Evolutionary conservation across 1,140 invertebrate species (phyloP).

Genomic region (Drosophila nannoptera): DNA sequence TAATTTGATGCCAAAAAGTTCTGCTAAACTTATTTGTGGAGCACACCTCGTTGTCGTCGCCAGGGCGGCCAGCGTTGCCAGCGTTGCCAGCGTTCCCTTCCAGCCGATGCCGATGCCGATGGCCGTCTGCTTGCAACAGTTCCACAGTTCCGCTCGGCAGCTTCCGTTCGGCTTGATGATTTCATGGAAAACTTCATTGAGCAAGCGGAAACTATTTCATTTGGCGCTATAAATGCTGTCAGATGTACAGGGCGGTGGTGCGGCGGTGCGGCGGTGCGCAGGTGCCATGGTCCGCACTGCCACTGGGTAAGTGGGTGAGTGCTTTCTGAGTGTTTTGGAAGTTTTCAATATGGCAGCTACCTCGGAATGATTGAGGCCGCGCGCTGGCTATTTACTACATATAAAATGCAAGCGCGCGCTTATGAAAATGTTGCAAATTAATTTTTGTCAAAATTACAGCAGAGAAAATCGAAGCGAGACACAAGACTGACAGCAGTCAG

Average conservation of each 20-base stretch:
- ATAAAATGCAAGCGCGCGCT: conserved; percentile 9
- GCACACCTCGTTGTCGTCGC: conserved; percentile 23
- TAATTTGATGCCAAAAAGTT: conserved; percentile 18
- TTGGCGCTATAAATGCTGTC: conserved; percentile 56
- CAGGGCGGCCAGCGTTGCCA: not conserved
- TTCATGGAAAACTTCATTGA: conserved; percentile 77
- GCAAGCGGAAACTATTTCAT: conserved; percentile 76
- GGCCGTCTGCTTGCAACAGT: conserved; percentile 57
- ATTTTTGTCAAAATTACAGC: conserved; percentile 22
- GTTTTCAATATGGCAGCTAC: conserved; percentile 54
- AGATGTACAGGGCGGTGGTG: conserved; percentile 17
- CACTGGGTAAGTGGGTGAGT: conserved; percentile 12
- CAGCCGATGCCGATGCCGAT: too few species aligned
- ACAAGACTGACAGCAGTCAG: conserved; percentile 14
- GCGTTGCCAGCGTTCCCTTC: conserved; percentile 1
- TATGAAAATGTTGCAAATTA: conserved; percentile 20
- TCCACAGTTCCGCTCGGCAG: conserved; percentile 75
- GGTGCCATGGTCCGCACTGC: not conserved
- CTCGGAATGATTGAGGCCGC: conserved; percentile 41
- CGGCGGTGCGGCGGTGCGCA: not conserved
- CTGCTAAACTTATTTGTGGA: conserved; percentile 11
- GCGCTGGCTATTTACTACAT: conserved; percentile 15
- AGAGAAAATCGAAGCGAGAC: conserved; percentile 21
- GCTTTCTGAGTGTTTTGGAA: conserved; percentile 59
- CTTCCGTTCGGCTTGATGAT: conserved; percentile 75